phyloP scores from a whole-genome alignment of 2,888 invertebrate genomes.

The Dynastes tityus region DNA sequence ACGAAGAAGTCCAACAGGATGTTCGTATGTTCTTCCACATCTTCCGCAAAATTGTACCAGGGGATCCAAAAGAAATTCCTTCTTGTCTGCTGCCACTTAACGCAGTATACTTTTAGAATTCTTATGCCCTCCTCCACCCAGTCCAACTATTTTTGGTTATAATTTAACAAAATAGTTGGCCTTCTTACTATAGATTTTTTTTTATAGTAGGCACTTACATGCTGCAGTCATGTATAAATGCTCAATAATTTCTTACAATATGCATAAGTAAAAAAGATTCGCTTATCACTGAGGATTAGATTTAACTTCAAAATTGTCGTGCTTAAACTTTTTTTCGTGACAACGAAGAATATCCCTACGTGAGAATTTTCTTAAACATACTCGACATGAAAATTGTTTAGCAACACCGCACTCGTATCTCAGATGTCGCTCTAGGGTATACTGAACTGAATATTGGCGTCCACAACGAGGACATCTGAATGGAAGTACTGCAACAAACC shows the following conservation, averaged over 20 bases:
- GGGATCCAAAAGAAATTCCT: slow-evolving; percentile 31
- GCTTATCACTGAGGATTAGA: slow-evolving; percentile 1
- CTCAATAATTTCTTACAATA: neutral
- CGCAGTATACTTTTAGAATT: slow-evolving; percentile 32
- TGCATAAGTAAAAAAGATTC: neutral
- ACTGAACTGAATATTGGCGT: slow-evolving; percentile 74
- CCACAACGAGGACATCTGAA: slow-evolving; percentile 74
- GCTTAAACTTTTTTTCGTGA: slow-evolving; percentile 64
- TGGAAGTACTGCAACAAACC: slow-evolving; percentile 65
- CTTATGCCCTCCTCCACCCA: slow-evolving; percentile 66
- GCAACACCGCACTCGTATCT: slow-evolving; percentile 76
- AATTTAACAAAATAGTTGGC: slow-evolving; percentile 59
- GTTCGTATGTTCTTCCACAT: slow-evolving; percentile 67
- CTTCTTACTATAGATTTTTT: slow-evolving; percentile 61
- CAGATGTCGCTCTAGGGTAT: slow-evolving; percentile 75
- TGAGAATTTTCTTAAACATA: slow-evolving; percentile 67
- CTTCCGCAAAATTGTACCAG: slow-evolving; percentile 61
- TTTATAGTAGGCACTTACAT: slow-evolving; percentile 32
- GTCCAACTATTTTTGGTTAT: slow-evolving; percentile 60
- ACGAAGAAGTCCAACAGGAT: slow-evolving; percentile 67
- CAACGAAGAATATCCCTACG: slow-evolving; percentile 67
- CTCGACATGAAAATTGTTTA: slow-evolving; percentile 69
- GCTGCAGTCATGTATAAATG: slow-evolving; percentile 52
- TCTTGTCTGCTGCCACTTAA: slow-evolving; percentile 26
- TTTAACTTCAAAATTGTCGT: slow-evolving; percentile 46